A percentile compares a stretch with the other conserved stretches of the same genome.
Conservation (phyloP, 2,113 vertebrate genomes). For the Cercocebus atys region DNA sequence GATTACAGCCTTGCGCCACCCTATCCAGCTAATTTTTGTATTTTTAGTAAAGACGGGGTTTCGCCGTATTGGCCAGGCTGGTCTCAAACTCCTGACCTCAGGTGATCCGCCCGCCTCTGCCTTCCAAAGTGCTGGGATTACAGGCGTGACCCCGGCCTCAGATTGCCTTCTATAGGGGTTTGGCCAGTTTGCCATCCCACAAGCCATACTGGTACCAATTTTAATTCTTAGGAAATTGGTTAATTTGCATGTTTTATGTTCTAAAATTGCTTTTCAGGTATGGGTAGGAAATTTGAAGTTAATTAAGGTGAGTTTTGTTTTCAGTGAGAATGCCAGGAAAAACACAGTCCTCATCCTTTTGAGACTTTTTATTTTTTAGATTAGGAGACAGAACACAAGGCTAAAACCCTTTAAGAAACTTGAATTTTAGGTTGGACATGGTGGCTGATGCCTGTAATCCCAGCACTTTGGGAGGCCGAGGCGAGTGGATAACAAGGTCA, state of each 20-base stretch:
- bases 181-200: not conserved
- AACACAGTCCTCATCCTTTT: not conserved
- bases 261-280: conserved; percentile 20
- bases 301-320: conserved; percentile 24
- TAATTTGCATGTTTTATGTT: conserved; percentile 33
- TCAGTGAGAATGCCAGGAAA: not conserved
- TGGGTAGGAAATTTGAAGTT: conserved; percentile 31
- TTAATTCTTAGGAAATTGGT: conserved; percentile 15
- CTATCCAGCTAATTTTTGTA: too few relatives aligned
- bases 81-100: too few relatives aligned
- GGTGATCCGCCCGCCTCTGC: too few relatives aligned
- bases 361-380: not conserved
- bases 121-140: too few relatives aligned
- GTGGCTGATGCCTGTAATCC: too few relatives aligned
- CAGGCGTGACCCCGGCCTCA: not conserved
- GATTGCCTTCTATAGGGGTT: not conserved
- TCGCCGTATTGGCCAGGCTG: too few relatives aligned
- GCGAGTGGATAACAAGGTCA: too few relatives aligned
- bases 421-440: not conserved
- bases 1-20: too few relatives aligned
- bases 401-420: not conserved
- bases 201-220: not conserved
- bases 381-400: conserved; percentile 8
- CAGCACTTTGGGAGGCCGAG: too few relatives aligned
- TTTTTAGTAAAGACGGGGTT: too few relatives aligned